Evolutionary conservation across 2,113 vertebrate genomes (phyloP).

Genomic region (Eublepharis macularius): DNA sequence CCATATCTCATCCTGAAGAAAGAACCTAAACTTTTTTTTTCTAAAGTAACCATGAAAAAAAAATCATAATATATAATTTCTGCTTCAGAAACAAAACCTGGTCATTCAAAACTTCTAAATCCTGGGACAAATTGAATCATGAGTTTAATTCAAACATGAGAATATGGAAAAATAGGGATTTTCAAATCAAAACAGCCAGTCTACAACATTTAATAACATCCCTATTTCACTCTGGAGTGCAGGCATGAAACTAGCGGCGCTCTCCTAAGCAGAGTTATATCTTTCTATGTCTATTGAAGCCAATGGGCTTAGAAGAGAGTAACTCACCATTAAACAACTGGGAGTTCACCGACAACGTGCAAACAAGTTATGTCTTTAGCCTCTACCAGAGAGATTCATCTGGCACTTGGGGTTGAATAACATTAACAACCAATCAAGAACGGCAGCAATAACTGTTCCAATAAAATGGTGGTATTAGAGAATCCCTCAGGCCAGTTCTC

Average conservation of each 20-base stretch:
- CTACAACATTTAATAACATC: neutral
- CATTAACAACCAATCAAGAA: neutral
- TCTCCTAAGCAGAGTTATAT: no score
- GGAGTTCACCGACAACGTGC: neutral
- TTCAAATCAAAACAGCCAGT: no score
- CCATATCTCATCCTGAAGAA: no score
- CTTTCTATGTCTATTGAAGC: no score
- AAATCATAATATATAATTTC: no score
- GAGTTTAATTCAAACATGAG: no score
- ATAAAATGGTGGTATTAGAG: neutral
- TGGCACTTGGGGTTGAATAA: neutral
- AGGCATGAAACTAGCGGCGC: no score
- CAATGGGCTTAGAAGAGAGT: no score
- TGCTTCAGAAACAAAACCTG: neutral
- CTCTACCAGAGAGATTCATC: neutral
- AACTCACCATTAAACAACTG: no score
- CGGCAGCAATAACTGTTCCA: rapidly evolving
- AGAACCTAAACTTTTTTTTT: no score
- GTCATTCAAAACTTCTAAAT: neutral
- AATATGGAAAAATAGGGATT: no score
- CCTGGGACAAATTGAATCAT: neutral
- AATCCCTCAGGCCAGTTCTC: neutral
- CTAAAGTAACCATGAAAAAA: no score
- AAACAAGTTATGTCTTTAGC: neutral
- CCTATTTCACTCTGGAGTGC: neutral